Base-by-base conservation (phyloP, 2,797 vertebrate genomes). In the Gouania willdenowi region DNA sequence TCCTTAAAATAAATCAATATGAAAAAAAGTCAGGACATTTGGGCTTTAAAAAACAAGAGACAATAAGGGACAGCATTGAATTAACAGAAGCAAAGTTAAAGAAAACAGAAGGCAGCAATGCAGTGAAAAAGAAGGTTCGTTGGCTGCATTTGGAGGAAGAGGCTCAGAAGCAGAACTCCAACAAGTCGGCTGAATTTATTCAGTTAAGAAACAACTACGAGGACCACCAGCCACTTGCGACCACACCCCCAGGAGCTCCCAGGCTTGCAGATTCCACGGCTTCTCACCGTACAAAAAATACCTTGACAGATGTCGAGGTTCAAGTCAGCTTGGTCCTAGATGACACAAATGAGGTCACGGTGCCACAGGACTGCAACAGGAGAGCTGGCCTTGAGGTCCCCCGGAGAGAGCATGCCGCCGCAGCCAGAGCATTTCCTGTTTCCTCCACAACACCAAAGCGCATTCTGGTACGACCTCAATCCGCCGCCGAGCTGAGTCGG, bases 11-110 rank as follows among this genome's bases (percentile, higher is more conserved):
- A 49, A 87, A 53, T 86, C 86, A 27, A 63, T 78, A 27, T 58
- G 68, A 5, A 46, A 53, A 32, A 48, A 66, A 46, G 33, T 74
- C 84, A 21, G 81, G 55, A 2, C 48, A 64, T 45, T 68, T 87
- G 29, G 64, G 45, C 38, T 88, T 89, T 61, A 80, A 85, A 41
- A 85, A 79, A 62, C 82, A 66, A 23, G 62, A 82, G 46, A 79
- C 77, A 14, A 79, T 94, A 42, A 89, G 88, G 73, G 94, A 97
- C 63, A 97, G 94, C 34, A 64, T 97, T 37, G 94, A 96, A 52
- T 39, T 96, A 43, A 74, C 77, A 24, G 90, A 86, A 72, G 51
- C 66, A 14, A 96, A 86, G 72, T 61, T 46, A 4, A 88, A 75
- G 49, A 54, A 56, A 6, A 1, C 26, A 32, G 87, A 86, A 53